A percentile compares a stretch with the other conserved stretches of the same genome.
Conservation (phyloP, 1,140 invertebrate genomes). For the Aphelinus atriplicis region DNA sequence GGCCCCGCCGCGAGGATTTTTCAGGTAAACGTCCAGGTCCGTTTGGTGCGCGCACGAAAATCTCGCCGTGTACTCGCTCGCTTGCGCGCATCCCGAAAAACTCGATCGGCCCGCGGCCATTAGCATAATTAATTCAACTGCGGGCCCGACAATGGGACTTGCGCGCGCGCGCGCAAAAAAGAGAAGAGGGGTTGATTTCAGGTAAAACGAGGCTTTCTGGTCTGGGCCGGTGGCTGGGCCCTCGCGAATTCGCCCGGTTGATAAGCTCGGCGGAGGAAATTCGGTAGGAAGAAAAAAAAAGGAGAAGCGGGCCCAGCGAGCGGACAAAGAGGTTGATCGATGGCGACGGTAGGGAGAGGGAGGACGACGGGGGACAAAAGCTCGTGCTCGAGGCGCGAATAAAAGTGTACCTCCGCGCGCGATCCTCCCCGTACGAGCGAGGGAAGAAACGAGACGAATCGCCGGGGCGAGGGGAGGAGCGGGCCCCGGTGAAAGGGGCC, state of each 20-base stretch:
- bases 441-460: conserved; percentile 31
- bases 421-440: not conserved
- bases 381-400: conserved; percentile 1
- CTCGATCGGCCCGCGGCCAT: not conserved
- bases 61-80: too few species aligned
- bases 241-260: too few species aligned
- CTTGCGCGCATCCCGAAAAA: not conserved
- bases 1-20: conserved; percentile 12
- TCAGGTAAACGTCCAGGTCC: conserved; percentile 4
- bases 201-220: conserved; percentile 47
- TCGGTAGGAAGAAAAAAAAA: not conserved
- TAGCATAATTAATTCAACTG: conserved; percentile 14
- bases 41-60: too few species aligned
- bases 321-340: not conserved
- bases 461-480: not conserved
- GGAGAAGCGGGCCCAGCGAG: not conserved
- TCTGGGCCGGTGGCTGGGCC: conserved; percentile 48
- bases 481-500: too few species aligned
- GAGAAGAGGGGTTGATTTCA: conserved; percentile 53
- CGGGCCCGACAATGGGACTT: too few species aligned
- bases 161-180: not conserved
- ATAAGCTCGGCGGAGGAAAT: not conserved
- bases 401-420: not conserved
- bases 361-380: conserved; percentile 32
- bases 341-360: conserved; percentile 27